Evolutionary conservation across 2,797 vertebrate species (phyloP), one percentile per base, ranked within the genome.

Genomic region (Aldrovandia affinis): DNA sequence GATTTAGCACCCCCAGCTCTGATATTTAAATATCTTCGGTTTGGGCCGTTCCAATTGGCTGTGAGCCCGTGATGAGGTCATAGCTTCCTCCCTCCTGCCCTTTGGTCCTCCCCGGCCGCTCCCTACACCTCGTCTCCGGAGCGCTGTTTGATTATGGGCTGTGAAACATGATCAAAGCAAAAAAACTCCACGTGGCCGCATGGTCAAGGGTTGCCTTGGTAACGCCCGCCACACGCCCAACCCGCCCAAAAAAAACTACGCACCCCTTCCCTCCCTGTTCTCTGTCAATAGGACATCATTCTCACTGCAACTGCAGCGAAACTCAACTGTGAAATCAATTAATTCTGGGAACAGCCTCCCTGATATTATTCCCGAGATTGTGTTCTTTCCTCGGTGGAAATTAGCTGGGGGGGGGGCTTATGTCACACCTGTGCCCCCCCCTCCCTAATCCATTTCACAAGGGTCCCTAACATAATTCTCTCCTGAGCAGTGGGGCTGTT

Each of bases 401-500:
- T 30, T 30, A 10, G 9, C 33, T 22, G 1, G 63, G 28, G 14
- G 15, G n/a, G n/a, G n/a, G n/a, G n/a, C n/a, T n/a, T n/a, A n/a
- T n/a, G n/a, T n/a, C n/a, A 70, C 65, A 36, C 30, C 18, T 1
- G 33, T 18, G 33, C 18, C 28, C 65, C 65, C 12, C 14, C 9
- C 12, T 15, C 65, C 33, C 28, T 12, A 36, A 68, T 15, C 5
- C 65, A 14, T 30, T 70, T 59, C 65, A 20, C 65, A 77, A 77
- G 39, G 7, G 73, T n/a, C 7, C 73, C 47, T 77, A 77, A n/a
- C 25, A 47, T 77, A 77, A 77, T 77, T 77, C 73, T 25, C 18
- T 47, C 6, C n/a, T 39, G 61, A 39, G 68, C 25, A 15, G 68
- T 28, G 33, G 65, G 33, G 33, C 36, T 39, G 36, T 12, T 5